Base-by-base conservation (phyloP, 2,888 invertebrate genomes). In the Melipona beecheii region DNA sequence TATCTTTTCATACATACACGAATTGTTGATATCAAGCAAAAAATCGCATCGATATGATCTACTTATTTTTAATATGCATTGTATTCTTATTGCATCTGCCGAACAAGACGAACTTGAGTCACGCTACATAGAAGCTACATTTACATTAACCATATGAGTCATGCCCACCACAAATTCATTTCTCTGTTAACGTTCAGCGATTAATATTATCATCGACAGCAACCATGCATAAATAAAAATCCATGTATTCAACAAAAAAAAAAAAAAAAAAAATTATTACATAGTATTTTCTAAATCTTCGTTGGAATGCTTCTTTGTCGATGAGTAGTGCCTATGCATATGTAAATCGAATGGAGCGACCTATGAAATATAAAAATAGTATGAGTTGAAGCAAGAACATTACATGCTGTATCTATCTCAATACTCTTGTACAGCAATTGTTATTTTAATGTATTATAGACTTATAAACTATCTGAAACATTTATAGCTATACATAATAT, bases 71-170 rank as follows among this genome's bases (percentile, higher is more conserved):
- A 76, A 79, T 83, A 77, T 74, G 17, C 68, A 64, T 56, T 68
- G 75, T 52, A 27, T 75, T 74, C 80, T 86, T 78, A 74, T 78
- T 79, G 72, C 75, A 76, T 74, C 74, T 72, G 85, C 85, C 89
- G 91, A 90, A 84, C 85, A 86, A 86, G 43, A 76, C 83, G 90
- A 81, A 79, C 85, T 90, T 77, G 75, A 86, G 87, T 88, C 86
- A 89, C 81, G 86, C 78, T 58, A 58, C 64, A 70, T 31, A 62
- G 17, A 62, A 68, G n/a, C 24, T 69, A 78, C n/a, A 64, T 68
- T 58, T 52, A 52, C 62, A 58, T 52, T 31, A 49, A 83, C 9
- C 43, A 43, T 43, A 43, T 52, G n/a, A 66, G 11, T 17, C 56
- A 31, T 4, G 64, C 54, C 52, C 19, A 9, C 73, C 65, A 52